Conservation (phyloP, 2,888 invertebrate genomes). For the Hyles lineata region DNA sequence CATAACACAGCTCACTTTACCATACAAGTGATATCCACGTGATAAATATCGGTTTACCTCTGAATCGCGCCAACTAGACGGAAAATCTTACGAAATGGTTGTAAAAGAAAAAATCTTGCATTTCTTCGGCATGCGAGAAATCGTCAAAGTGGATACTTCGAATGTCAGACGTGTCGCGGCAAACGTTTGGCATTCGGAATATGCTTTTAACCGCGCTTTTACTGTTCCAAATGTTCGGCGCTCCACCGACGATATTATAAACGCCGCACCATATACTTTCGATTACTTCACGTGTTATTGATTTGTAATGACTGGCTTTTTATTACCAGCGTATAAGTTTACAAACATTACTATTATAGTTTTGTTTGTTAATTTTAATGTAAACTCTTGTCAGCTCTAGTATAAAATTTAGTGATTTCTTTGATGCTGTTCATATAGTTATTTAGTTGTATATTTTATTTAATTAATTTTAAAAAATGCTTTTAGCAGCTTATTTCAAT, state of each 20-base stretch:
- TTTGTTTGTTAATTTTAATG: too few relatives aligned
- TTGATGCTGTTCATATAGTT: too few relatives aligned
- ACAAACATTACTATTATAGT: too few relatives aligned
- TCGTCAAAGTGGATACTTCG: constrained; percentile 31
- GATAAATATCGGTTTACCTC: constrained; percentile 1
- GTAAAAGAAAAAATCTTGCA: constrained; percentile 28
- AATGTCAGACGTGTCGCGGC: constrained; percentile 30
- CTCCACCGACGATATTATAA: constrained; percentile 20
- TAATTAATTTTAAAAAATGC: too few relatives aligned
- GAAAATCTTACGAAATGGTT: constrained; percentile 27
- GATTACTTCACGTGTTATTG: not conserved
- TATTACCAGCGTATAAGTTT: too few relatives aligned
- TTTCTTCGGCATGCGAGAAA: constrained; percentile 27
- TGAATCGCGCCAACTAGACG: constrained; percentile 25
- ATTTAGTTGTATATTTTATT: too few relatives aligned
- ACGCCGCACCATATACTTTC: not conserved
- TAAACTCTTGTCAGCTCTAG: too few relatives aligned
- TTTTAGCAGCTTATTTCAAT: too few relatives aligned
- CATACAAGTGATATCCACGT: not conserved
- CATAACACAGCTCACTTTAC: not conserved
- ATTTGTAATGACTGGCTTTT: not conserved
- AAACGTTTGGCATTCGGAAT: constrained; percentile 28
- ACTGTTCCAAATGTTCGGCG: constrained; percentile 25
- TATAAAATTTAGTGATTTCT: too few relatives aligned
- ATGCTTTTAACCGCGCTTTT: constrained; percentile 28